These are phyloP conservation scores for Thereuonema tuberculata DNA, from an alignment of 1,140 invertebrate species.

Conservation along the genomic window DNA sequence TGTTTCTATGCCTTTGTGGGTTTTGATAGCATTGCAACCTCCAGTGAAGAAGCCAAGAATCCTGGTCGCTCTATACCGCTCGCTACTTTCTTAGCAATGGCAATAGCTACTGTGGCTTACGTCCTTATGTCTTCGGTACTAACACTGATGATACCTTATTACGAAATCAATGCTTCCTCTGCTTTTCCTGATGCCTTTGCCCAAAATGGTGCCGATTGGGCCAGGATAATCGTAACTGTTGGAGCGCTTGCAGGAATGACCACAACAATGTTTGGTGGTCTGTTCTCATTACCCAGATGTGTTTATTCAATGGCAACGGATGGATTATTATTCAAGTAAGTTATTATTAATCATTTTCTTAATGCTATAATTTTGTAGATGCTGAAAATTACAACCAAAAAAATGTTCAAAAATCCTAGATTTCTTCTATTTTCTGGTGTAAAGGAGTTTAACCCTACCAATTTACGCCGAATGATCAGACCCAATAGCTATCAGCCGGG, in stretches of 20 bases:
- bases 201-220: conserved; percentile 46
- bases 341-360: too few species aligned
- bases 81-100: conserved; percentile 63
- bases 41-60: conserved; percentile 71
- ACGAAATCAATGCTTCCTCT: conserved; percentile 51
- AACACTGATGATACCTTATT: conserved; percentile 65
- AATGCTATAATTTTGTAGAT: too few species aligned
- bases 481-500: too few species aligned
- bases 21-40: conserved; percentile 67
- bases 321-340: conserved; percentile 68
- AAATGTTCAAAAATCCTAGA: too few species aligned
- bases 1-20: conserved; percentile 83
- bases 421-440: too few species aligned
- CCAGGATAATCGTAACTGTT: conserved; percentile 70
- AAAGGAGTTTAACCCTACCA: too few species aligned
- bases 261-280: conserved; percentile 59
- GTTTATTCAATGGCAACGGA: conserved; percentile 82
- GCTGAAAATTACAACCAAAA: too few species aligned
- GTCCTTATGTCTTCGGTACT: conserved; percentile 63
- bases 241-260: conserved; percentile 84
- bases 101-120: conserved; percentile 59
- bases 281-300: conserved; percentile 67
- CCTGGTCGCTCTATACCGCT: conserved; percentile 62
- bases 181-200: conserved; percentile 73
- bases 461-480: too few species aligned